A percentile compares a stretch with the other conserved stretches of the same genome.
These are phyloP conservation scores for Vultur gryphus DNA, from an alignment of 2,797 vertebrate species.

Conservation along the genomic window DNA sequence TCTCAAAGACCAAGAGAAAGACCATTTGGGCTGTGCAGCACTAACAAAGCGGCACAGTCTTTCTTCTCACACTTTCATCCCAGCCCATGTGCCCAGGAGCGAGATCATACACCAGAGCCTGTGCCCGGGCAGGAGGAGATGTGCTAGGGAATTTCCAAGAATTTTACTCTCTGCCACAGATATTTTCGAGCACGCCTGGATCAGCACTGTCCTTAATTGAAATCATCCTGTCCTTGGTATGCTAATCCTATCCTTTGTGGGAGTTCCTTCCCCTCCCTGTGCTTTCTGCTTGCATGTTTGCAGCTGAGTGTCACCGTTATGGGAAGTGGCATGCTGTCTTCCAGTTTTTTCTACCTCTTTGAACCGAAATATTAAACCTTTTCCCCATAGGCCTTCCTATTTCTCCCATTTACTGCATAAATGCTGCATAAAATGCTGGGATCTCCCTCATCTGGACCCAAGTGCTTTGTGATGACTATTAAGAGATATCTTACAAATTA, in stretches of 20 bases:
- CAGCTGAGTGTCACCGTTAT: neutral
- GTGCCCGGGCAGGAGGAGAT: neutral
- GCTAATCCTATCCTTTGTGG: neutral
- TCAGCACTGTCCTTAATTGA: neutral
- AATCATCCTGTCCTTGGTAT: neutral
- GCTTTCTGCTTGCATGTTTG: neutral
- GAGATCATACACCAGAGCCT: neutral
- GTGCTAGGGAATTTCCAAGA: neutral
- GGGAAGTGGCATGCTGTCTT: neutral
- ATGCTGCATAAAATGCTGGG: neutral
- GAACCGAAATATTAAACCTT: neutral
- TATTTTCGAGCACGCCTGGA: neutral
- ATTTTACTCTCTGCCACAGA: neutral
- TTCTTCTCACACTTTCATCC: neutral
- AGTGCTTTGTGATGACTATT: neutral
- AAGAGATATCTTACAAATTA: neutral
- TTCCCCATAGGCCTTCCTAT: neutral
- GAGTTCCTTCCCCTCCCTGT: neutral
- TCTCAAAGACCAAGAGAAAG: neutral
- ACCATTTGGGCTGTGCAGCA: neutral
- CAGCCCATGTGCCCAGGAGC: fast-evolving
- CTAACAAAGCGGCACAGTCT: neutral
- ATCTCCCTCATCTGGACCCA: neutral
- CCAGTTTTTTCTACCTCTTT: neutral
- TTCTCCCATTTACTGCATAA: neutral